Evolutionary conservation across 2,797 vertebrate species (phyloP).

Genomic region (Basileuterus tristriatus): DNA sequence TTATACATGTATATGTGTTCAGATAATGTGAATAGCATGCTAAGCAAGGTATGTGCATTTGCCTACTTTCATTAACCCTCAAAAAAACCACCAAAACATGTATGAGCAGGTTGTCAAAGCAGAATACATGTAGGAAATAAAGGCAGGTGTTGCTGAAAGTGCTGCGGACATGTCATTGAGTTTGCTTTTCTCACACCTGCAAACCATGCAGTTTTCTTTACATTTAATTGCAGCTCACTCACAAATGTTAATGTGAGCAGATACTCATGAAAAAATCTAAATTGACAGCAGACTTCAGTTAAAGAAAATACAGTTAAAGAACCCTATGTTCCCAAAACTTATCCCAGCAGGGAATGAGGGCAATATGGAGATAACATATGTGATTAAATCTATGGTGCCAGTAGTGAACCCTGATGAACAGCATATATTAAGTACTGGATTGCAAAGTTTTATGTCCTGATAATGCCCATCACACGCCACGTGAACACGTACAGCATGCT

Average conservation of each 20-base stretch:
- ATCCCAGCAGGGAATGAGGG: background rate
- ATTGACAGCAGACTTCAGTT: background rate
- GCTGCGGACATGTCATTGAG: background rate
- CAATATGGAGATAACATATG: background rate
- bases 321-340: background rate
- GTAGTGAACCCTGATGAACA: background rate
- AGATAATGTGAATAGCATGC: background rate
- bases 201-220: background rate
- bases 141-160: background rate
- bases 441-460: background rate
- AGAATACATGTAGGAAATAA: background rate
- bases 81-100: background rate
- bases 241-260: background rate
- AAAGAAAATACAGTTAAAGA: background rate
- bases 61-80: background rate
- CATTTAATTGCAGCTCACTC: background rate
- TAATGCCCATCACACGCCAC: background rate
- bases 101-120: background rate
- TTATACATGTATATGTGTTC: background rate
- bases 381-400: background rate
- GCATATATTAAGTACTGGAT: background rate
- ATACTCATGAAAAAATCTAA: background rate
- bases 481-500: background rate
- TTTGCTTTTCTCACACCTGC: background rate
- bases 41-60: background rate